These are phyloP conservation scores for Helostoma temminkii DNA, from an alignment of 2,797 vertebrate genomes.

Conservation along the genomic window DNA sequence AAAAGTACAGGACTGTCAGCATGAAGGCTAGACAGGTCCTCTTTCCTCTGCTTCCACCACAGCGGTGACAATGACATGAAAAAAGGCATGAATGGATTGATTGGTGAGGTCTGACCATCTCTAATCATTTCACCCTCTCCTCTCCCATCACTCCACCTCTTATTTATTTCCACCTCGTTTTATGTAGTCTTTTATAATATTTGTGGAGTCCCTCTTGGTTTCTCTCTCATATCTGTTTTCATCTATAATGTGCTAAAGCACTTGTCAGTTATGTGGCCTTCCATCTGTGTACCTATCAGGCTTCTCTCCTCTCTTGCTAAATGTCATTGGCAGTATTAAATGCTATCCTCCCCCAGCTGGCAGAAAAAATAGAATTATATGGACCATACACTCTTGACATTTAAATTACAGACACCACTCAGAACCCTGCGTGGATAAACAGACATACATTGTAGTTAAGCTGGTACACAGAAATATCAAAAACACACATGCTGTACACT, in stretches of 20 bases:
- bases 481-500: slow-evolving; percentile 6
- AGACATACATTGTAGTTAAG: slow-evolving; percentile 39
- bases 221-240: slow-evolving; percentile 24
- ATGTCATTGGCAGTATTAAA: slow-evolving; percentile 72
- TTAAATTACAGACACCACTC: slow-evolving; percentile 66
- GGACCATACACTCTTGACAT: slow-evolving; percentile 71
- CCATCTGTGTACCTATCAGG: slow-evolving; percentile 52
- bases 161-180: slow-evolving; percentile 8
- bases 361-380: slow-evolving; percentile 66
- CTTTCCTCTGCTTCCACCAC: slow-evolving; percentile 19
- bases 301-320: slow-evolving; percentile 55
- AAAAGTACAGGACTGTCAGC: slow-evolving; percentile 21
- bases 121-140: slow-evolving; percentile 22
- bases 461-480: no score
- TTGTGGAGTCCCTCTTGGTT: slow-evolving; percentile 15
- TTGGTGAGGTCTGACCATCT: slow-evolving; percentile 17
- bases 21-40: slow-evolving; percentile 29
- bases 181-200: slow-evolving; percentile 23
- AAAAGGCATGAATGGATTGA: slow-evolving; percentile 14
- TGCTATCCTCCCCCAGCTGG: slow-evolving; percentile 54
- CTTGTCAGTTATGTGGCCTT: slow-evolving; percentile 56
- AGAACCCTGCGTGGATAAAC: slow-evolving; percentile 53
- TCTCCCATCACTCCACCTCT: not conserved
- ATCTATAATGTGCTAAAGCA: slow-evolving; percentile 37
- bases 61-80: slow-evolving; percentile 26